Evolutionary conservation across 2,797 vertebrate genomes (phyloP).

Genomic region (Micrastur ruficollis): DNA sequence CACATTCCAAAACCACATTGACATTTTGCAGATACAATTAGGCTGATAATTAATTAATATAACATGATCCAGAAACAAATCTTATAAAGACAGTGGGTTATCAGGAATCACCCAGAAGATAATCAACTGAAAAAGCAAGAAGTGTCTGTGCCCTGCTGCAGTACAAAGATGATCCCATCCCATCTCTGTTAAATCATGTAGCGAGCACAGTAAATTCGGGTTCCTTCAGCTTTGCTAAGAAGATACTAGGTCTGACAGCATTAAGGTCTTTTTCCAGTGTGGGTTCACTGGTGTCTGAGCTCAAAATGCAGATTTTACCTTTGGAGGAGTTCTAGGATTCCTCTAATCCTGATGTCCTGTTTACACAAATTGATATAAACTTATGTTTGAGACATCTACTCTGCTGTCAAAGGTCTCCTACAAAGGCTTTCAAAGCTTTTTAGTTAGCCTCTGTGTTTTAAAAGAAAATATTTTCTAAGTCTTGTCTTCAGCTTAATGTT

Average conservation of each 20-base stretch:
- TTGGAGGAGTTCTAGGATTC: neutral
- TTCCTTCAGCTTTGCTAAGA: neutral
- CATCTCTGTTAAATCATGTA: neutral
- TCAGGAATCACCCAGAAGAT: neutral
- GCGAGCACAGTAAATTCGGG: neutral
- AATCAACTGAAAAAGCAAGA: neutral
- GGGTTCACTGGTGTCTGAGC: neutral
- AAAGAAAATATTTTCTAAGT: neutral
- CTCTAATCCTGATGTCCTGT: neutral
- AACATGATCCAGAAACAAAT: neutral
- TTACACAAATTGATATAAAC: neutral
- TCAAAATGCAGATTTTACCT: neutral
- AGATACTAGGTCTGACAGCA: neutral
- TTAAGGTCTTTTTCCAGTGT: neutral
- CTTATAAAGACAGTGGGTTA: neutral
- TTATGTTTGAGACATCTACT: neutral
- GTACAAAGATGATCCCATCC: neutral
- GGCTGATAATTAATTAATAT: neutral
- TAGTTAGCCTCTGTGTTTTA: neutral
- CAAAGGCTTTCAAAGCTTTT: neutral
- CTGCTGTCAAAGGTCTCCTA: neutral
- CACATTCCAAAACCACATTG: neutral
- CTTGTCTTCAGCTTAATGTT: neutral
- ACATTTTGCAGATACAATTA: neutral
- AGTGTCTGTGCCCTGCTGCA: neutral